Evolutionary conservation across 2,797 vertebrate species (phyloP).

Genomic region (Gymnodraco acuticeps): DNA sequence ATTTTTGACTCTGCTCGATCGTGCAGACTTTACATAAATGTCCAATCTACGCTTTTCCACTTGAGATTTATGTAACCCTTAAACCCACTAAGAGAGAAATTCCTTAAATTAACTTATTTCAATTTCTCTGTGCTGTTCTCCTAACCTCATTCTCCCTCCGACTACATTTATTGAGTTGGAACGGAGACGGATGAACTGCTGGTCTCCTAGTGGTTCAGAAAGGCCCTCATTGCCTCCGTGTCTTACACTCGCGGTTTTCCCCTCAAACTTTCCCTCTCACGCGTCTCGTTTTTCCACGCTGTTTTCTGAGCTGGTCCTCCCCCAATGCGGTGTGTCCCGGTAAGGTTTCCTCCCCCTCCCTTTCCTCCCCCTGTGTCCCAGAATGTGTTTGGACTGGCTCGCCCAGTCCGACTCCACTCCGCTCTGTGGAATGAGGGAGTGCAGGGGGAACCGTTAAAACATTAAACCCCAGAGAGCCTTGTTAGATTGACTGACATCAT

Average conservation of each 20-base stretch:
- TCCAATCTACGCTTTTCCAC: conserved; percentile 55
- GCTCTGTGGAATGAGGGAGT: conserved; percentile 25
- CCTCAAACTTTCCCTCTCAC: conserved; percentile 77
- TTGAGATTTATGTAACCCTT: conserved; percentile 66
- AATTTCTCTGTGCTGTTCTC: conserved; percentile 49
- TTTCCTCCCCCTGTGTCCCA: conserved; percentile 64
- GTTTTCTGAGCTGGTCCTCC: conserved; percentile 73
- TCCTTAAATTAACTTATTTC: conserved; percentile 57
- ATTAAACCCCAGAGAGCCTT: conserved; percentile 51
- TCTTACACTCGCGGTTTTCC: conserved; percentile 68
- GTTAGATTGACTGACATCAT: conserved; percentile 69
- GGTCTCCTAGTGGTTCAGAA: conserved; percentile 69
- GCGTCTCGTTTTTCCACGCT: conserved; percentile 78
- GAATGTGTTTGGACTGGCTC: conserved; percentile 81
- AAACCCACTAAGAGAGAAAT: conserved; percentile 65
- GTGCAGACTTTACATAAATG: conserved; percentile 61
- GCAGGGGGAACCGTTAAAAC: conserved; percentile 61
- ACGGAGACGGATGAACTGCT: conserved; percentile 73
- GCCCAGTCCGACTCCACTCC: conserved; percentile 39
- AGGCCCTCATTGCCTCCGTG: conserved; percentile 75
- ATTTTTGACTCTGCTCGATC: conserved; percentile 41
- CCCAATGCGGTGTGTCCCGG: conserved; percentile 59
- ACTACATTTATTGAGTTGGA: conserved; percentile 66
- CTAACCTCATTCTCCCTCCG: conserved; percentile 51
- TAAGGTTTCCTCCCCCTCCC: conserved; percentile 67